Evolutionary conservation across 2,888 invertebrate species (phyloP).

Genomic region (Tanypteryx hageni): DNA sequence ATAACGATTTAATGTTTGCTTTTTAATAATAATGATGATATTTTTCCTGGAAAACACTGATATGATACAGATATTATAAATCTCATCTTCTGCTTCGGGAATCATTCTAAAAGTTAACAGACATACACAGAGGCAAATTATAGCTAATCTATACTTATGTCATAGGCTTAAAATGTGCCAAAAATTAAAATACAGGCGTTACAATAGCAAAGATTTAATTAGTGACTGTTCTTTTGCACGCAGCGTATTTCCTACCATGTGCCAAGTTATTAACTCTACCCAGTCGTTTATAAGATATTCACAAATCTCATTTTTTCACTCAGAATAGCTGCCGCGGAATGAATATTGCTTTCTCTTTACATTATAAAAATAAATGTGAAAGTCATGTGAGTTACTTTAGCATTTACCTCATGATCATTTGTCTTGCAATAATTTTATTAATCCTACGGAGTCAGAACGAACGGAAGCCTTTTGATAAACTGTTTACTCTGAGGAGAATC

Average conservation of each 20-base stretch:
- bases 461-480: slow-evolving; percentile 33
- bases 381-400: slow-evolving; percentile 6
- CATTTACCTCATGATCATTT: not conserved
- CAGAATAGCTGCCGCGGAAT: not conserved
- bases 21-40: slow-evolving; percentile 35
- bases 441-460: not conserved
- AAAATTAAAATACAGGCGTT: slow-evolving; percentile 26
- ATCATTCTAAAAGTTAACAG: slow-evolving; percentile 34
- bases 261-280: slow-evolving; percentile 35
- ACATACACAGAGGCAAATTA: slow-evolving; percentile 48
- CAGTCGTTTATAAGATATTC: not conserved
- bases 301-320: not conserved
- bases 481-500: not conserved
- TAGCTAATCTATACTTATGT: slow-evolving; percentile 53
- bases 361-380: slow-evolving; percentile 37
- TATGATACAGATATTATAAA: slow-evolving; percentile 59
- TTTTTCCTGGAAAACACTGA: slow-evolving; percentile 53
- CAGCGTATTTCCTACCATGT: not conserved
- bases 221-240: not conserved
- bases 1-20: not conserved
- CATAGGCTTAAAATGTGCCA: slow-evolving; percentile 34
- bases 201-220: slow-evolving; percentile 44
- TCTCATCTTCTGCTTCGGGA: slow-evolving; percentile 33
- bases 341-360: slow-evolving; percentile 7
- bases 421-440: not conserved